Base-by-base conservation (phyloP, 30 jellyfish, hydroid and myxozoan genomes). In the Rhopilema esculentum region DNA sequence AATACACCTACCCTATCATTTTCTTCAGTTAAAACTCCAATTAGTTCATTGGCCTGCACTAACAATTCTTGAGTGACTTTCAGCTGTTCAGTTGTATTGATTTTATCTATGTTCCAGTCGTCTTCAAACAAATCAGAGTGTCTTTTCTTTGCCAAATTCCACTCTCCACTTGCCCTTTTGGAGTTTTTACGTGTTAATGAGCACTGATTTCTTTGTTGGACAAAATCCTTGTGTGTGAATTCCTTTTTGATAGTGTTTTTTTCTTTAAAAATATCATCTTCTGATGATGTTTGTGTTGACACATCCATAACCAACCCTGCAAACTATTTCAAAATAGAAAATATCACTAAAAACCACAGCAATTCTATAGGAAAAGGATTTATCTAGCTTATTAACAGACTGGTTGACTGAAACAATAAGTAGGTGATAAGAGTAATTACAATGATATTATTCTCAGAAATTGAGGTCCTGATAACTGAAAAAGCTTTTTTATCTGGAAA, bases 21-120 rank as follows among this genome's bases (percentile, higher is more conserved):
- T 40, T 85, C 94, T 68, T 75, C 88, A 18, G 94, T 85, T 78
- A 85, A 33, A 16, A 53, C 76, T 74, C 66, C 48, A 15, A 85
- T 85, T 27, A 85, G 49, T 49, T 85, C 88, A 85, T 85, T 85
- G n/a, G 94, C 94, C 49, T 85, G 94, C 57, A 85, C 84, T 22
- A 85, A 64, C 30, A 85, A 69, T 26, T 85, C 94, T 33, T 85
- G 88, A 0, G 94, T 85, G 64, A 85, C 68, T 27, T 74, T 85
- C n/a, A 72, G 88, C 68, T 85, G 84, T 65, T 85, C 94, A 23
- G 22, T 49, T 4, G 88, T 25, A 63, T 75, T 85, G n/a, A 85
- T 85, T 15, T 19, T 28, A 49, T 85, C 94, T 23, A 85, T 24
- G 68, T 40, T 48, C 88, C 94, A 73, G 12, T 78, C 53, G 68